Percentiles rank a stretch among this genome's conserved stretches.
These are phyloP conservation scores for Adela reaumurella DNA, from an alignment of 2,888 invertebrate genomes.

Conservation along the genomic window DNA sequence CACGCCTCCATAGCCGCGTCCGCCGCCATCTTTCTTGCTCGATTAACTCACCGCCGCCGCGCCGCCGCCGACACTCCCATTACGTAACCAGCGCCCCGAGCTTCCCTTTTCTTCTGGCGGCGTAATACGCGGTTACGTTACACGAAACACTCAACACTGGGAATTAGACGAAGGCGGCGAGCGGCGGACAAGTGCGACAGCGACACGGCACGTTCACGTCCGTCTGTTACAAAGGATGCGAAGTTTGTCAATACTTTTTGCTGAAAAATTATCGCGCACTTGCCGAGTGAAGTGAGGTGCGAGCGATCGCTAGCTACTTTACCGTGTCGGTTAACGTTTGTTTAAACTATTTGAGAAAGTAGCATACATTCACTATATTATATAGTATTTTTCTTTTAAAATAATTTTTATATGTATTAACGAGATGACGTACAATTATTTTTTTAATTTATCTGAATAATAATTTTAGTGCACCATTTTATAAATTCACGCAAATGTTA, in stretches of 20 bases:
- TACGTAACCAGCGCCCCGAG: slow-evolving; percentile 35
- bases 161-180: not conserved
- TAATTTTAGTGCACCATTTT: too few relatives aligned
- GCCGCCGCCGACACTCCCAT: slow-evolving; percentile 34
- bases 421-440: too few relatives aligned
- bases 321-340: too few relatives aligned
- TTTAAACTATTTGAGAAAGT: too few relatives aligned
- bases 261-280: not conserved
- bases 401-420: too few relatives aligned
- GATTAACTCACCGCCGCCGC: not conserved
- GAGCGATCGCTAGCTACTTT: too few relatives aligned
- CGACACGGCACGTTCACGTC: not conserved
- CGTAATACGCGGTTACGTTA: not conserved
- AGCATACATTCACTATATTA: too few relatives aligned
- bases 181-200: not conserved
- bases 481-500: too few relatives aligned
- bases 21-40: slow-evolving; percentile 75
- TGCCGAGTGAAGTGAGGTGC: not conserved
- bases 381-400: too few relatives aligned
- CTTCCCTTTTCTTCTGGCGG: not conserved
- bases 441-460: too few relatives aligned
- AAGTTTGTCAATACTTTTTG: not conserved
- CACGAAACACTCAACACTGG: not conserved
- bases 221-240: not conserved
- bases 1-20: slow-evolving; percentile 93